Base-by-base conservation (phyloP, 1,140 invertebrate species). In the Cyclargus thomasi region DNA sequence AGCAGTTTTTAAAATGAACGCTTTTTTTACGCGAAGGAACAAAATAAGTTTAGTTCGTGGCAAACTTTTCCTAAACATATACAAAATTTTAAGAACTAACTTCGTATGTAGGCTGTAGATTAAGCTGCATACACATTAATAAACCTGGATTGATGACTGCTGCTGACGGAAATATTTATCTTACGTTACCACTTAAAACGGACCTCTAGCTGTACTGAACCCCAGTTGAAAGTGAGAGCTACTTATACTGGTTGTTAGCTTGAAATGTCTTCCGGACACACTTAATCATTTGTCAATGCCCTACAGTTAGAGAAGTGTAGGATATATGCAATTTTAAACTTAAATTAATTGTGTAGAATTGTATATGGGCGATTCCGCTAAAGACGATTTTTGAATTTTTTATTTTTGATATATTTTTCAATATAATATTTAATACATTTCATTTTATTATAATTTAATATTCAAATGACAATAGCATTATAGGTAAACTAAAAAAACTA, bases 121-220 rank as follows among this genome's bases (percentile, higher is more conserved):
- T 59, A 59, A 59, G 55, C 55, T 59, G 55, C 21, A 59, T 20
- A 59, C 17, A 47, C 55, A 21, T 59, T 21, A 18, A 59, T 59
- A 59, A 59, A 59, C 55, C 10, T 21, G 55, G 55, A 59, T 20
- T 59, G 55, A 59, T 59, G 55, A 20, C 55, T 20, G 55, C 55
- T 17, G 55, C 55, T 4, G 6, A 20, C 53, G 53, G 18, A 55
- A 59, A 59, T 59, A 20, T 59, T 59, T 59, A 59, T 59, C 55
- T 59, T 47, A 47, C 4, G 1, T 4, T 47, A 47, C 39, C 39
- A 47, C 39, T 47, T 0, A 14, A 47, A 8, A 11, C 1, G 10
- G 39, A 47, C 3, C 39, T 8, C 39, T 16, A 3, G 39, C 14
- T 14, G 14, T 47, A 16, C 39, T 1, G 11, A 8, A 11, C 14